Evolutionary conservation across 64 coral and sea anemone species (phyloP).

Genomic region (Trachythela sp.): DNA sequence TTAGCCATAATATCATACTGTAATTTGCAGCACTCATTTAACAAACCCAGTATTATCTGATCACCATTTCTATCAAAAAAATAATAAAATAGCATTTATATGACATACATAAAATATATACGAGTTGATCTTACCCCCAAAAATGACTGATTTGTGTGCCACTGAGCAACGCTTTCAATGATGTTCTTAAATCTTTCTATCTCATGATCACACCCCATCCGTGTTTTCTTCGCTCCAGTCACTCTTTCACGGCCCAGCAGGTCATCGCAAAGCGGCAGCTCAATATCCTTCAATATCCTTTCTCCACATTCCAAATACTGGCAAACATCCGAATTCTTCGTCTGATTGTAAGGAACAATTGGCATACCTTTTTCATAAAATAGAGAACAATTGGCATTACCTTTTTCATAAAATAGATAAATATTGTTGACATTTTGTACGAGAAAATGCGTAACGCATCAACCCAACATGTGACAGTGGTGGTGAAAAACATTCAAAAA

Average conservation of each 20-base stretch:
- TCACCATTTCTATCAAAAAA: too few species aligned
- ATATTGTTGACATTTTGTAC: too few species aligned
- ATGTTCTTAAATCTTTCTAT: constrained; percentile 19
- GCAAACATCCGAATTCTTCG: constrained; percentile 25
- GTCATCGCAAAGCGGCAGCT: constrained; percentile 17
- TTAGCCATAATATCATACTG: too few species aligned
- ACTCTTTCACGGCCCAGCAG: constrained; percentile 23
- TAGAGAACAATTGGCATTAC: constrained; percentile 10
- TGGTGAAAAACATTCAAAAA: too few species aligned
- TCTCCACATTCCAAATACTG: constrained; percentile 15
- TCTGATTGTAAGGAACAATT: constrained; percentile 21
- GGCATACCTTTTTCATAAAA: constrained; percentile 18
- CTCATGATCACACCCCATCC: constrained; percentile 1
- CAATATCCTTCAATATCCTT: constrained; percentile 11
- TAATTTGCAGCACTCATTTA: neutral
- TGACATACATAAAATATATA: neutral
- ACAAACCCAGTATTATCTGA: too few species aligned
- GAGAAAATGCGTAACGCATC: too few species aligned
- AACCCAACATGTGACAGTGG: too few species aligned
- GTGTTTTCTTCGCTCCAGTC: constrained; percentile 32
- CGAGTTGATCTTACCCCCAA: neutral
- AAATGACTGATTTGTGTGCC: constrained; percentile 34
- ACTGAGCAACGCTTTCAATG: neutral
- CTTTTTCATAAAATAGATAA: neutral
- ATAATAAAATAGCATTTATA: neutral